Percentiles rank a stretch among this genome's conserved stretches.
phyloP scores from a whole-genome alignment of 2,113 vertebrate genomes.

The Etia nguti region DNA sequence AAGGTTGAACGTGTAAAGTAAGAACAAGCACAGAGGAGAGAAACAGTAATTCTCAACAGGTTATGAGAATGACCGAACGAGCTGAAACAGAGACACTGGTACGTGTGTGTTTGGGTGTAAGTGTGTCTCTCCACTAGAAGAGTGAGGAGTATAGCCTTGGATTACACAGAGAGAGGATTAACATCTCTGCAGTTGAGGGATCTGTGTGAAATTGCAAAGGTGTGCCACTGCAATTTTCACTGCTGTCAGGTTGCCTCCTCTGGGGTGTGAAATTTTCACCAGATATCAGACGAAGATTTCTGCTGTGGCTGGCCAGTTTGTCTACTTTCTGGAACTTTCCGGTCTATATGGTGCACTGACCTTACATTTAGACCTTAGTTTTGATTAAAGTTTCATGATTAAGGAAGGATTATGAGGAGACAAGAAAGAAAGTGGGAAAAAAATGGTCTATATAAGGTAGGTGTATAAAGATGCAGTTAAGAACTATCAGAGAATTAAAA shows the following conservation, averaged over 20 bases:
- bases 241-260: not conserved
- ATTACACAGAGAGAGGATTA: slow-evolving; percentile 20
- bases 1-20: slow-evolving; percentile 19
- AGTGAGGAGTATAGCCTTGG: not conserved
- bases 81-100: not conserved
- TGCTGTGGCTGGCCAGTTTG: not conserved
- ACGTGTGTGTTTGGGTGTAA: not conserved
- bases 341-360: not conserved
- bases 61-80: not conserved
- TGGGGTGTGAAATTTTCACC: not conserved
- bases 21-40: not conserved
- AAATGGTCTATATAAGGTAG: too few species aligned
- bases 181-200: slow-evolving; percentile 13
- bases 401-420: not conserved
- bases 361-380: not conserved
- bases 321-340: not conserved
- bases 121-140: not conserved
- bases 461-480: not conserved
- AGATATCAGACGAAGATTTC: not conserved
- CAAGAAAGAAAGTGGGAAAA: not conserved
- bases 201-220: slow-evolving; percentile 28
- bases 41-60: not conserved
- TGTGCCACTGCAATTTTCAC: slow-evolving; percentile 6
- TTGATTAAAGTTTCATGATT: not conserved
- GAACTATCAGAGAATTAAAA: not conserved